Conservation (phyloP, 2,113 vertebrate genomes). For the Atherinomorus stipes region DNA sequence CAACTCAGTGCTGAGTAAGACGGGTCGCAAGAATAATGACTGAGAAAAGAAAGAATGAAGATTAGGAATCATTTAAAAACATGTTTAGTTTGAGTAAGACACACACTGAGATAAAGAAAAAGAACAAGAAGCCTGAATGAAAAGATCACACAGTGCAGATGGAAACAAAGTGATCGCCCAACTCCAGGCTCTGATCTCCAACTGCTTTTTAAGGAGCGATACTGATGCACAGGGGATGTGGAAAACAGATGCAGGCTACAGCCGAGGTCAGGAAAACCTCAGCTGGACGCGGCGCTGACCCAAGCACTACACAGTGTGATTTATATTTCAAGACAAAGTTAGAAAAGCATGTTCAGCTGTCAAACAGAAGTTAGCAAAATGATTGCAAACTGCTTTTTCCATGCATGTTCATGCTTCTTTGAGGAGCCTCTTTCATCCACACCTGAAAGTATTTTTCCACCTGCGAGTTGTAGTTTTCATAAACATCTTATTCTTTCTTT, state of each 20-base stretch:
- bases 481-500: not conserved
- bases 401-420: too few species aligned
- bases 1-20: slow-evolving; percentile 87
- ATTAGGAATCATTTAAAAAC: not conserved
- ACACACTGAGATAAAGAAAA: not conserved
- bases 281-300: slow-evolving; percentile 49
- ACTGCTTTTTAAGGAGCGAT: not conserved
- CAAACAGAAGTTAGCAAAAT: slow-evolving; percentile 20
- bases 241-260: slow-evolving; percentile 51
- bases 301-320: slow-evolving; percentile 65
- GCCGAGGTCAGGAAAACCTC: slow-evolving; percentile 45
- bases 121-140: not conserved
- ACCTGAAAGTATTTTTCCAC: not conserved
- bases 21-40: slow-evolving; percentile 70
- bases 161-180: not conserved
- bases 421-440: too few species aligned
- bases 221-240: slow-evolving; percentile 19
- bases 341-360: slow-evolving; percentile 11
- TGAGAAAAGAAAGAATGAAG: slow-evolving; percentile 34
- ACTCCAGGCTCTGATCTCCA: too few species aligned
- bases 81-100: not conserved
- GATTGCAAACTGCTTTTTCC: not conserved
- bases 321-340: slow-evolving; percentile 12
- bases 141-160: slow-evolving; percentile 1
- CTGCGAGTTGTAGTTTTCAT: not conserved